Percentiles rank a stretch among this genome's conserved stretches.
phyloP scores from a whole-genome alignment of 2,888 invertebrate species.

The Euplexia lucipara region DNA sequence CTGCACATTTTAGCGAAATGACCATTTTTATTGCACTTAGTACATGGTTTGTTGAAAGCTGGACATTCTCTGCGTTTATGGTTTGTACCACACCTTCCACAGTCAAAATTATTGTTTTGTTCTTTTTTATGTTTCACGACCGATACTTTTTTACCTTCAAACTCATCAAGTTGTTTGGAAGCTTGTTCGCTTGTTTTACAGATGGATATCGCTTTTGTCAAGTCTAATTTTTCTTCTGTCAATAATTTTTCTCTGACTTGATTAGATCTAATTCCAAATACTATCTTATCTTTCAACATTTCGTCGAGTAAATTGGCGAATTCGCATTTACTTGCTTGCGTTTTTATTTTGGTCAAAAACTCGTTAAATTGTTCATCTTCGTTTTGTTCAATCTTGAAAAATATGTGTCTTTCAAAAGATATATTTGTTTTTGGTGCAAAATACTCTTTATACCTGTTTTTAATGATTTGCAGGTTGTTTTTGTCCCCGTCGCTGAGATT shows the following conservation, averaged over 20 bases:
- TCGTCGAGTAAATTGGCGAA: neutral
- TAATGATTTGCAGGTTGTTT: constrained; percentile 5
- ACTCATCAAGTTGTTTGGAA: neutral
- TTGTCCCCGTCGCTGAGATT: neutral
- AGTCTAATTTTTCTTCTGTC: constrained; percentile 15
- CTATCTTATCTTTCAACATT: neutral
- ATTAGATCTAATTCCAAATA: constrained; percentile 1
- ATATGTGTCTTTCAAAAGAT: constrained; percentile 21
- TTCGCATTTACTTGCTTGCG: constrained; percentile 5
- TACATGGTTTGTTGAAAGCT: constrained; percentile 1
- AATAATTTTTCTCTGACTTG: neutral
- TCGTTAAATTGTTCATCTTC: constrained; percentile 18
- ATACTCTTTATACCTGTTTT: constrained; percentile 15
- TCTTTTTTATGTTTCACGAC: constrained; percentile 4
- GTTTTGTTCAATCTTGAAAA: constrained; percentile 13
- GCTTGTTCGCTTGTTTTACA: constrained; percentile 2
- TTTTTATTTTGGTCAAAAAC: constrained; percentile 9
- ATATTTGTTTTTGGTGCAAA: constrained; percentile 11
- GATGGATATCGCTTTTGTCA: neutral
- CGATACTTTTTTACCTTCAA: constrained; percentile 1
- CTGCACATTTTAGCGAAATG: constrained; percentile 3
- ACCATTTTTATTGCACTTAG: constrained; percentile 2
- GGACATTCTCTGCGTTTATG: neutral
- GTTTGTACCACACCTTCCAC: constrained; percentile 2
- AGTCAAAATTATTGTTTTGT: neutral